Base-by-base conservation (phyloP, 2,888 invertebrate species). In the Daptonema setosum region DNA sequence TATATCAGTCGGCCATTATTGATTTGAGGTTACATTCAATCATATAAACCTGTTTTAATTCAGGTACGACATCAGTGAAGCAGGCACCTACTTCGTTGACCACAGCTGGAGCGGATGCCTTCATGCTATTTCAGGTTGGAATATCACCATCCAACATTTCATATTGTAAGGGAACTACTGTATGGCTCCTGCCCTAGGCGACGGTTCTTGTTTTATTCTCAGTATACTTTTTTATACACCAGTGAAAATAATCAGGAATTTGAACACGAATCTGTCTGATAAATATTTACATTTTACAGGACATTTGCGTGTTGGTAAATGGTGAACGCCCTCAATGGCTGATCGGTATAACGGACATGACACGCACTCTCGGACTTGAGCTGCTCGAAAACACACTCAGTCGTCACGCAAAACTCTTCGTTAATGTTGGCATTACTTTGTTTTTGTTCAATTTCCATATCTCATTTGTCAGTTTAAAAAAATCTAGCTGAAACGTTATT, bases 241-340 rank as follows among this genome's bases (percentile, higher is more conserved):
- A n/a, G n/a, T n/a, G n/a, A n/a, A n/a, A n/a, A n/a, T n/a, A n/a
- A n/a, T n/a, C n/a, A n/a, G n/a, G n/a, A 17, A 35, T 35, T 35
- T 8, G 35, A 35, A 35, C 35, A 35, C 8, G 35, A 35, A 35
- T 35, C 17, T 35, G 35, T 35, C 17, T 35, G 35, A 35, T 8
- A 11, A n/a, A 35, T 11, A 11, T 35, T 35, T 35, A n/a, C 22
- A 58, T 58, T 52, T 64, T 67, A 11, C 70, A 87, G 84, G 95
- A 97, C 74, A 80, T 97, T 65, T 90, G 95, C 43, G 87, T 90
- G 70, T 75, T 97, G 54, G 85, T 95, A 8, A 93, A 95, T 74
- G 90, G 87, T 0, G 95, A 97, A 72, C 83, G 88, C 66, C 87
- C 95, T 0, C 82, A 82, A 65, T 97, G 93, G 93, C 76, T 97